These are phyloP conservation scores for Tokudaia muenninki DNA, from an alignment of 2,797 vertebrate species.

Conservation along the genomic window DNA sequence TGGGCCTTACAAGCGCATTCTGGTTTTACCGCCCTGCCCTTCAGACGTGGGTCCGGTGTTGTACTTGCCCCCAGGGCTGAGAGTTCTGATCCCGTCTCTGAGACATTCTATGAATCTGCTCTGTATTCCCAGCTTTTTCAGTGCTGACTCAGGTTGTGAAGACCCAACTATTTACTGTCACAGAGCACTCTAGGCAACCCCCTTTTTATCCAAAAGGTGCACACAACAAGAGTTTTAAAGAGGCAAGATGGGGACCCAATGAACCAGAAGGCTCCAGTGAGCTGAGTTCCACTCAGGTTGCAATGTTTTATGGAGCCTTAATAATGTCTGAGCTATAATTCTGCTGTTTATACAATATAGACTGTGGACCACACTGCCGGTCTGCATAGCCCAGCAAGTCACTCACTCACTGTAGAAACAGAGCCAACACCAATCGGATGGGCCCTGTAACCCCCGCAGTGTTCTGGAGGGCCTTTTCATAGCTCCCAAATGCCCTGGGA, in stretches of 20 bases:
- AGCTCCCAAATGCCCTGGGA: neutral
- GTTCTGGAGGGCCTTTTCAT: neutral
- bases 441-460: neutral
- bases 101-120: neutral
- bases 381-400: neutral
- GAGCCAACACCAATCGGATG: neutral
- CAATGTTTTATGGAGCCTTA: neutral
- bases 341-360: slow-evolving; percentile 28
- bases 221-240: neutral
- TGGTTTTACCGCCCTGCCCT: neutral
- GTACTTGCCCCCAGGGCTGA: slow-evolving; percentile 25
- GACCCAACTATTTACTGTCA: neutral
- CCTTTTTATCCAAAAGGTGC: neutral
- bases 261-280: neutral
- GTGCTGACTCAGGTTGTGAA: slow-evolving; percentile 6
- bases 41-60: neutral
- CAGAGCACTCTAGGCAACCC: neutral
- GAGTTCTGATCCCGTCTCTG: neutral
- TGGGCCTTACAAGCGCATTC: neutral
- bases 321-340: neutral
- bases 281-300: neutral
- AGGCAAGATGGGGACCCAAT: neutral
- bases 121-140: slow-evolving; percentile 45
- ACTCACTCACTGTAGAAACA: neutral
- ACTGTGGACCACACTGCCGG: neutral